Base-by-base conservation (phyloP, 2,888 invertebrate species). In the Globia sparganii region DNA sequence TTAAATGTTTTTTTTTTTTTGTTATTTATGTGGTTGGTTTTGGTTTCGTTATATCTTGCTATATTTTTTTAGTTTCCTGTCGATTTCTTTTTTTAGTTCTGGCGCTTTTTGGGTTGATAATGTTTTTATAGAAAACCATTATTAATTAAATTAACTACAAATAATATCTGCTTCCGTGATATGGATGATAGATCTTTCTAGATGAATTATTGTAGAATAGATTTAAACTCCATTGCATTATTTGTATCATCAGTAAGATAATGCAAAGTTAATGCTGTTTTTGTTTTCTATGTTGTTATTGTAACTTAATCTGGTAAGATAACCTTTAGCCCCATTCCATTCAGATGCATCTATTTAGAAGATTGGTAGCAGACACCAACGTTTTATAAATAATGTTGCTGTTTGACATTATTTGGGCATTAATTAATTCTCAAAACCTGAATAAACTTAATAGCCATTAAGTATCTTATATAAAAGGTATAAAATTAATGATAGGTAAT, bases 321-420 rank as follows among this genome's bases (percentile, higher is more conserved):
- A 34, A 77, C 40, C 61, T 77, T 68, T n/a, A n/a, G n/a, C n/a
- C n/a, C n/a, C n/a, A n/a, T 77, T 37, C 9, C 59, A 13, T 62
- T 31, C 8, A 46, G 2, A 64, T 37, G n/a, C 13, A 58, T 71
- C 4, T 78, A n/a, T 34, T 49, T 9, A 15, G 21, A 31, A 64
- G 21, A 70, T 78, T 34, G 6, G 15, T 18, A 37, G 3, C 28
- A 9, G 13, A 28, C 21, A 31, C 9, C 31, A 28, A 28, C 4
- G 18, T 56, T 75, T 18, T 74, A 64, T 56, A 56, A 49, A 75
- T 56, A 74, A n/a, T 62, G 9, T n/a, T 28, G 28, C 13, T 75
- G 25, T 75, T n/a, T 53, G n/a, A 34, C 31, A 21, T 40, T 67
- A 59, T 31, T 49, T 43, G 1, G n/a, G 9, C 0, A 34, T 71